Conservation (phyloP, 2,888 invertebrate genomes). For the Timema podura region DNA sequence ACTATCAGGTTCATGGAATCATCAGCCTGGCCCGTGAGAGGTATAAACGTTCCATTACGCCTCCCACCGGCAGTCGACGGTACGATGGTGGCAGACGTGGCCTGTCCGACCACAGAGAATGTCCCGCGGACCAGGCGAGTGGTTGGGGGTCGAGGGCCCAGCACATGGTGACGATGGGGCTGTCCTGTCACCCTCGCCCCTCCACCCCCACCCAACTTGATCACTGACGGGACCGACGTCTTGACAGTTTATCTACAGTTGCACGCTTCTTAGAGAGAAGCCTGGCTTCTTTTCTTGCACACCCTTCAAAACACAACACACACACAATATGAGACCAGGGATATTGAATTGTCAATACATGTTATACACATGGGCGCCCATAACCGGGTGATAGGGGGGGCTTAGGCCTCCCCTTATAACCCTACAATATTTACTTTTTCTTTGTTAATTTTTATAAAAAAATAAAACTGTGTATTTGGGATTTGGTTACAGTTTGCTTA, state of each 20-base stretch:
- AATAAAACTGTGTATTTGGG: too few species aligned
- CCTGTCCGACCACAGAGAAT: slow-evolving; percentile 26
- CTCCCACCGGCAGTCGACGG: slow-evolving; percentile 18
- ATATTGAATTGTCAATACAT: slow-evolving; percentile 4
- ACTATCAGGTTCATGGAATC: slow-evolving; percentile 41
- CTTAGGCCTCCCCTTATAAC: too few species aligned
- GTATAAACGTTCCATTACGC: slow-evolving; percentile 21
- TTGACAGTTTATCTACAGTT: slow-evolving; percentile 37
- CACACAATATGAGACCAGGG: slow-evolving; percentile 9
- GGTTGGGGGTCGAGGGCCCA: slow-evolving; percentile 22
- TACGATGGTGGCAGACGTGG: slow-evolving; percentile 21
- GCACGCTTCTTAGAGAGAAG: not conserved
- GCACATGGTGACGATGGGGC: slow-evolving; percentile 30
- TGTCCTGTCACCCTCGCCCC: slow-evolving; percentile 38
- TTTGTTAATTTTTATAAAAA: too few species aligned
- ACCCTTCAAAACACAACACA: slow-evolving; percentile 4
- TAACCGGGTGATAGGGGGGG: too few species aligned
- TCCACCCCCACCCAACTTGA: slow-evolving; percentile 45
- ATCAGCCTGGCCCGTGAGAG: slow-evolving; percentile 22
- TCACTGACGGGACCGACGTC: slow-evolving; percentile 48
- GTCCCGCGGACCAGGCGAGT: slow-evolving; percentile 22
- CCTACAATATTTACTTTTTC: too few species aligned
- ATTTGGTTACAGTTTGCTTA: too few species aligned
- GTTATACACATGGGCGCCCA: not conserved
- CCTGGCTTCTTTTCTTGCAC: not conserved